A percentile compares a stretch with the other conserved stretches of the same genome.
phyloP scores from a whole-genome alignment of 2,113 vertebrate genomes.

The Muntiacus reevesi region DNA sequence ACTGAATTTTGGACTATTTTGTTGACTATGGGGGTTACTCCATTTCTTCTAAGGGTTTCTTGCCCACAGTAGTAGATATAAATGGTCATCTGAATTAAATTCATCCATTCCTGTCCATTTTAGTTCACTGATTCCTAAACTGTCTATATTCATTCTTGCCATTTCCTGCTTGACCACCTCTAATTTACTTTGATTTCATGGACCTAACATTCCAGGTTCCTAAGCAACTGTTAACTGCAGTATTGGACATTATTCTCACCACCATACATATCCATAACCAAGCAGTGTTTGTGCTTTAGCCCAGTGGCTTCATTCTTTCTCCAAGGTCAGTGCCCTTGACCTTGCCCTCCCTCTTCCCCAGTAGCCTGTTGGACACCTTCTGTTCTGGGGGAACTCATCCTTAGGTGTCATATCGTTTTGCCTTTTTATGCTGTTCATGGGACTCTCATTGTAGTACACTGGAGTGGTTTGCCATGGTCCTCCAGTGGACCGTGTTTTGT shows the following conservation, averaged over 20 bases:
- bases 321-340: background rate
- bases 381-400: background rate
- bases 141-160: background rate
- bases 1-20: background rate
- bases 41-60: background rate
- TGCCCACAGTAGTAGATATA: background rate
- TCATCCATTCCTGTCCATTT: background rate
- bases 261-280: background rate
- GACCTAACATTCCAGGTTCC: background rate
- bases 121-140: background rate
- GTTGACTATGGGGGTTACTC: background rate
- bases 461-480: background rate
- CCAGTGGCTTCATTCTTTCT: background rate
- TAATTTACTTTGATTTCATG: background rate
- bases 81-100: background rate
- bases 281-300: background rate
- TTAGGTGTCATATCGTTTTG: background rate
- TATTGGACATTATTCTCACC: background rate
- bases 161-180: background rate
- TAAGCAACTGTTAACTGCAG: background rate
- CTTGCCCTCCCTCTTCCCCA: background rate
- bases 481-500: background rate
- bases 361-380: background rate
- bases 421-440: background rate
- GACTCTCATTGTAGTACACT: background rate